A percentile compares a stretch with the other conserved stretches of the same genome.
Evolutionary conservation across 2,888 invertebrate genomes (phyloP).

Genomic region (Melangyna quadrimaculata): DNA sequence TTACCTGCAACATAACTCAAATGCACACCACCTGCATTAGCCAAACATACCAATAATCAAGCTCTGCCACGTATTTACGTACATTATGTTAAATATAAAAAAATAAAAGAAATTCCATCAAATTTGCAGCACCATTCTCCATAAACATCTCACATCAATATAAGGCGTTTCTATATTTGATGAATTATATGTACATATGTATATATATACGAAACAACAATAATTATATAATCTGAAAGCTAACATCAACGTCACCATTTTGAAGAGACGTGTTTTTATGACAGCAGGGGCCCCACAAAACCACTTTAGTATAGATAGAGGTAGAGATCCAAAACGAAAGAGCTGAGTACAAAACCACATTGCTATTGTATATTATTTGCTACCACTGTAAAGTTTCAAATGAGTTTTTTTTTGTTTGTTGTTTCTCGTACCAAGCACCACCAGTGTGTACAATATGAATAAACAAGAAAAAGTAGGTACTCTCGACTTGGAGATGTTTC

Average conservation of each 20-base stretch:
- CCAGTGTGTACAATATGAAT: conserved; percentile 34
- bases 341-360: conserved; percentile 57
- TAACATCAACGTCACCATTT: conserved; percentile 31
- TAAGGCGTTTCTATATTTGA: conserved; percentile 55
- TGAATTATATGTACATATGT: conserved; percentile 50
- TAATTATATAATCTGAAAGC: conserved; percentile 60
- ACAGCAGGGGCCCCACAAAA: conserved; percentile 20
- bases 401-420: conserved; percentile 41
- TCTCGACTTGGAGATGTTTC: conserved; percentile 36
- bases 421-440: conserved; percentile 60
- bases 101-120: conserved; percentile 2
- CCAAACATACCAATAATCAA: background rate
- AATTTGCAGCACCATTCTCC: background rate
- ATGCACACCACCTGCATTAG: background rate
- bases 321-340: conserved; percentile 56
- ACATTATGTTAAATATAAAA: background rate
- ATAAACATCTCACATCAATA: too few relatives aligned
- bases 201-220: too few relatives aligned
- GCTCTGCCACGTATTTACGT: background rate
- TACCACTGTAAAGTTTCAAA: conserved; percentile 5
- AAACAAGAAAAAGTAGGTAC: background rate
- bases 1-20: conserved; percentile 13
- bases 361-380: background rate
- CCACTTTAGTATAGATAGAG: too few relatives aligned
- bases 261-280: conserved; percentile 11